Base-by-base conservation (phyloP, 2,797 vertebrate species). In the Anabas testudineus region DNA sequence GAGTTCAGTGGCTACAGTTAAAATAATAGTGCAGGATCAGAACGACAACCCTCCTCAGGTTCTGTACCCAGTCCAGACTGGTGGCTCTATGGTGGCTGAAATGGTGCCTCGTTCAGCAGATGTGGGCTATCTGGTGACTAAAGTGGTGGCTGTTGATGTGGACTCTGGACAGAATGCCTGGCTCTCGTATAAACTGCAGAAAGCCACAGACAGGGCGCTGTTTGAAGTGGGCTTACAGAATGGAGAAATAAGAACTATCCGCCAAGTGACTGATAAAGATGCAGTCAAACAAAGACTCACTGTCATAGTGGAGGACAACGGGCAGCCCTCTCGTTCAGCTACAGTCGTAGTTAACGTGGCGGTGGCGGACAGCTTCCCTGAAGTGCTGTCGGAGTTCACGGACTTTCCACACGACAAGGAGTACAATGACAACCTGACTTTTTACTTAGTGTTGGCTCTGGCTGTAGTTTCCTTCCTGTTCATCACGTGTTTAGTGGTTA, bases 111-210 rank as follows among this genome's bases (percentile, higher is more conserved):
- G 93, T 78, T 91, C 92, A 87, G 89, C 82, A 91, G 94, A 96
- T 36, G 90, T 93, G 4, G 93, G 95, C 5, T 94, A 94, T 63
- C 79, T 95, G 63, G 93, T 95, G 43, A 94, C 93, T 15, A 95
- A 95, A 75, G 93, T 95, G 69, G 92, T 95, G 76, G 95, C 94
- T 14, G 93, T 94, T 52, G 90, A 81, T 83, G 87, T 87, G 79
- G 94, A 95, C 84, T 94, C 93, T 3, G 95, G 94, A 71, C 94
- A 94, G 83, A 95, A 95, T 48, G 92, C 93, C 67, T 94, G 91
- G 91, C 91, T 94, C 56, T 94, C 91, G 24, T 94, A 87, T 77
- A 84, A 87, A 85, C 81, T 94, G 15, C 69, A 93, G 59, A 94
- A 93, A 81, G 76, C 85, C 60, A 88, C 91, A 59, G 93, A 95